Base-by-base conservation (phyloP, 2,113 vertebrate species). In the Chaetorhynchus papuensis region DNA sequence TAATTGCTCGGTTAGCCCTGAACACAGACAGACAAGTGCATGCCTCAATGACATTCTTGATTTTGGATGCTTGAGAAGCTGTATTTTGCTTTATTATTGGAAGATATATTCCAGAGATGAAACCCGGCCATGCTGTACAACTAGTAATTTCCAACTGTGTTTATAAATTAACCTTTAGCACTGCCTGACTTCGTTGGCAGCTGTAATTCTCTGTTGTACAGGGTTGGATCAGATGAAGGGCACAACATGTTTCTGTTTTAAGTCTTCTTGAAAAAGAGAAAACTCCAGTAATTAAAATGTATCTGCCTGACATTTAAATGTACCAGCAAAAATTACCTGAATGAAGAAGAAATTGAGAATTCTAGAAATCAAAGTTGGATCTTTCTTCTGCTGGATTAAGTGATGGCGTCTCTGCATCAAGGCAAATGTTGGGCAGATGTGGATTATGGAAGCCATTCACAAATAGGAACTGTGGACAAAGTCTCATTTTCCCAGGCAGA, bases 101-200 rank as follows among this genome's bases (percentile, higher is more conserved):
- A 80, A 90, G 66, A 64, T 89, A 12, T 1, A 50, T 72, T 89
- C 77, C 87, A 75, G 71, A 75, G 70, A 59, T 74, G 69, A 95
- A 93, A 69, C 60, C 39, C 1, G 0, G 27, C 74, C 27, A 6
- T 47, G 87, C 69, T 89, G 76, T 81, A 65, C 68, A 81, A 37
- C 68, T 27, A 45, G 56, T 77, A 65, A 87, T 96, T 93, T 83
- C 68, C 69, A 89, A 27, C 83, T 54, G 49, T 75, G 60, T 88
- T 92, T 85, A 76, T 83, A 83, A 92, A 88, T 94, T 93, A 90
- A 94, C 93, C 86, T 96, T 90, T 92, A 79, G 79, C 66, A 39
- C 66, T 72, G 85, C 52, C 82, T 85, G 79, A 31, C 75, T 90
- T 71, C 1, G 2, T n/a, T 72, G 66, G 66, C 71, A 64, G 66